These are phyloP conservation scores for Zaprionus camerounensis DNA, from an alignment of 1,140 invertebrate genomes.

Conservation along the genomic window DNA sequence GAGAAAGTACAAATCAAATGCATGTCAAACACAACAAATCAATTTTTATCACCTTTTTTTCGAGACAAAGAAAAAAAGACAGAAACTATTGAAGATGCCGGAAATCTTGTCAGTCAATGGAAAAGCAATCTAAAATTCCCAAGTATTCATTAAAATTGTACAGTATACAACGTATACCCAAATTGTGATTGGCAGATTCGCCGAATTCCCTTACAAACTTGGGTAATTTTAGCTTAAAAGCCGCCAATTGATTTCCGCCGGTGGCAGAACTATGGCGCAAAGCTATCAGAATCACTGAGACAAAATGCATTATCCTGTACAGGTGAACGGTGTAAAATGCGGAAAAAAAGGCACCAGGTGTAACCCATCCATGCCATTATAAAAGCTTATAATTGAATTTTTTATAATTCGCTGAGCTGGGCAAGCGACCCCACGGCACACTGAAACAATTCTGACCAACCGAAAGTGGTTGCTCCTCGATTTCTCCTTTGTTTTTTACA, in stretches of 20 bases:
- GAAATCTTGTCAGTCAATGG: background rate
- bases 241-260: background rate
- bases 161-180: background rate
- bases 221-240: background rate
- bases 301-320: slow-evolving; percentile 43
- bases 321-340: slow-evolving; percentile 18
- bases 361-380: slow-evolving; percentile 54
- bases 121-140: background rate
- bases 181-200: background rate
- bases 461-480: slow-evolving; percentile 18
- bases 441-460: slow-evolving; percentile 22
- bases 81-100: background rate
- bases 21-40: slow-evolving; percentile 60
- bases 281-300: slow-evolving; percentile 14
- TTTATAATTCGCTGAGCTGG: slow-evolving; percentile 67
- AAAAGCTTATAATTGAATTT: slow-evolving; percentile 77
- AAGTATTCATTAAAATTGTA: slow-evolving; percentile 3
- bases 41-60: slow-evolving; percentile 45
- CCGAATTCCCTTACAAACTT: background rate
- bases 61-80: slow-evolving; percentile 8
- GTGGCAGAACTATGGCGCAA: background rate
- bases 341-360: slow-evolving; percentile 35
- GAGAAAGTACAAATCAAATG: slow-evolving; percentile 57
- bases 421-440: slow-evolving; percentile 20
- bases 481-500: slow-evolving; percentile 19